Evolutionary conservation across 1,140 invertebrate genomes (phyloP), one percentile per base, ranked within the genome.

Genomic region (Euura lappo): DNA sequence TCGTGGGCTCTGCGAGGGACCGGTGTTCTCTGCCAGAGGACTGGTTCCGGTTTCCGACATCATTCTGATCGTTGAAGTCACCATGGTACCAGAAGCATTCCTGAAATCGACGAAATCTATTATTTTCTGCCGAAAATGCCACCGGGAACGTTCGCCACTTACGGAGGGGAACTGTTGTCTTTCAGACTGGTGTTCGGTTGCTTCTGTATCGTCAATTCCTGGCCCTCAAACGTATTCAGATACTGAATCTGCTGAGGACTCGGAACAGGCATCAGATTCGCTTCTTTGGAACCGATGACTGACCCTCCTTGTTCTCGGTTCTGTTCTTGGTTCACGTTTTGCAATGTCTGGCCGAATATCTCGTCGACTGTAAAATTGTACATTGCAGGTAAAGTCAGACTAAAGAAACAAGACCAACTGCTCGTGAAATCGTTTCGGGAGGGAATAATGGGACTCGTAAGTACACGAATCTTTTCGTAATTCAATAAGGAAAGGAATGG

Each of bases 181-280:
- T 94, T 94, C 13, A 96, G 87, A 82, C 94, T 95, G 44, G 95
- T 96, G 85, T 98, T 98, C 13, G 97, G 95, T 88, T 98, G 97
- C 87, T 98, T 98, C 84, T 98, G 97, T 87, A 98, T 98, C 71
- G 96, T 98, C 76, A 98, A 88, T 89, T 98, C 97, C 90, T 98
- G 97, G 66, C 96, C 96, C 90, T 98, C 96, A 88, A 98, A 98
- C 73, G 96, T 93, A 90, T 96, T 97, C 74, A 98, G 91, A 90
- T 98, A 98, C 79, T 96, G 96, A 84, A 98, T 97, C 90, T 97
- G 96, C 87, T 98, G 96, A 45, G 97, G 96, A 71, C 97, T 98
- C 74, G 97, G 97, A 76, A 98, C 96, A 65, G 96, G 96, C 95
- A 98, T 98, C 75, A 98, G 88, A 88, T 97, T 97, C 44, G 95